phyloP scores from a whole-genome alignment of 2,888 invertebrate species.

The Campoplex capitator region DNA sequence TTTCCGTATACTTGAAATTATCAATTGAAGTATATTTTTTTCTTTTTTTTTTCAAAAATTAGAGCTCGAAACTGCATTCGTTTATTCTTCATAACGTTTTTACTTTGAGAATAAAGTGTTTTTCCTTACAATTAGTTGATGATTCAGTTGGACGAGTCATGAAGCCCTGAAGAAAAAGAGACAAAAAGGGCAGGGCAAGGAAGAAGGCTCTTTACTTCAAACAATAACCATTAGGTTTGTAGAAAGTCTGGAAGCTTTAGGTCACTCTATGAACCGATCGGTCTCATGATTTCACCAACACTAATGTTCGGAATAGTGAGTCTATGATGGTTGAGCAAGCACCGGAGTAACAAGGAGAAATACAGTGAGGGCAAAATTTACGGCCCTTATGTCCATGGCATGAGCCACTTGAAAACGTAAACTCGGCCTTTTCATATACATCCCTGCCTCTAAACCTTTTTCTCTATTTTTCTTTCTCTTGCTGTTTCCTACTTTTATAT shows the following conservation, averaged over 20 bases:
- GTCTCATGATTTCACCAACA: not conserved
- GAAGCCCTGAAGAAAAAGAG: not conserved
- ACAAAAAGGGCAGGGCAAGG: not conserved
- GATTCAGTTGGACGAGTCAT: not conserved
- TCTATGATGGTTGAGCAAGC: conserved; percentile 1
- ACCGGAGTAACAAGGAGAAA: conserved; percentile 31
- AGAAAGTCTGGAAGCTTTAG: not conserved
- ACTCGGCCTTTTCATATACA: conserved; percentile 55
- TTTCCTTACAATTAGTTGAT: not conserved
- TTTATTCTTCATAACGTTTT: no score
- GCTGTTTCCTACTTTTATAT: conserved; percentile 37
- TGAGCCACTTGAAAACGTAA: conserved; percentile 52
- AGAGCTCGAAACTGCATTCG: no score
- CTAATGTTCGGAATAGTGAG: conserved; percentile 41
- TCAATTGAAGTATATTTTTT: no score
- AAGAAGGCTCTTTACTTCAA: not conserved
- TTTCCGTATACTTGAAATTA: no score
- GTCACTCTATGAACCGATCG: conserved; percentile 9
- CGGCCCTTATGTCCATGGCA: conserved; percentile 35
- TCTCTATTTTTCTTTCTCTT: conserved; percentile 48
- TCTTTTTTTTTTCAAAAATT: no score
- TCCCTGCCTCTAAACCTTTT: conserved; percentile 44
- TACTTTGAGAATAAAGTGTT: not conserved
- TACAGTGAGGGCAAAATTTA: conserved; percentile 43
- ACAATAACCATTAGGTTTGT: conserved; percentile 7